Base-by-base conservation (phyloP, 2,113 vertebrate genomes). In the Rissa tridactyla region DNA sequence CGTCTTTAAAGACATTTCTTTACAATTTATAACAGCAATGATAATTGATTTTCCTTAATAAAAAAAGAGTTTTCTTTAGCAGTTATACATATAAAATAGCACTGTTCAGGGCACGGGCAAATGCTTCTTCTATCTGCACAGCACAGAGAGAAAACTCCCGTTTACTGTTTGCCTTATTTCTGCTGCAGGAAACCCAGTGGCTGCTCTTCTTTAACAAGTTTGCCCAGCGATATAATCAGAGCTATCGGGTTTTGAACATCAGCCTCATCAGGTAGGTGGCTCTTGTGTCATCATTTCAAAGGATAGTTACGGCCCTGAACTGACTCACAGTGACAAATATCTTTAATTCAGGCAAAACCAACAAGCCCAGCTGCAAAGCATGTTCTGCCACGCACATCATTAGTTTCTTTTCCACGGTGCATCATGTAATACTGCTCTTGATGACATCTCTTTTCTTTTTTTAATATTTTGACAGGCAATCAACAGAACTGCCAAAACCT, bases 71-170 rank as follows among this genome's bases (percentile, higher is more conserved):
- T 94, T 93, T 52, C 34, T 93, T 52, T 15, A 40, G 68, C n/a
- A 27, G 36, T 47, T 57, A 13, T 11, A 2, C 23, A 10, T 5
- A 20, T n/a, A 60, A 14, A 91, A 38, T 2, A 7, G 19, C 9
- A 6, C 6, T 3, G 34, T 0, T 49, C 18, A 5, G 47, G 21
- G 58, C 46, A 11, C 0, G 32, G 42, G 21, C 13, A 47, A 47
- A 71, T 2, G 9, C 3, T 44, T 11, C 11, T 70, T 54, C 25
- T 20, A 6, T 5, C 27, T 18, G 38, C 20, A 8, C 32, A 3
- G 5, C 2, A 0, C n/a, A 8, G 23, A 34, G 38, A 36, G 61
- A 54, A 36, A 15, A 20, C 7, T 70, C 40, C 23, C 8, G 0
- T 4, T 30, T 4, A 40, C 19, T 1, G 8, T 32, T 58, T 20